These are phyloP conservation scores for Xestobium rufovillosum DNA, from an alignment of 2,888 invertebrate genomes.

Conservation along the genomic window DNA sequence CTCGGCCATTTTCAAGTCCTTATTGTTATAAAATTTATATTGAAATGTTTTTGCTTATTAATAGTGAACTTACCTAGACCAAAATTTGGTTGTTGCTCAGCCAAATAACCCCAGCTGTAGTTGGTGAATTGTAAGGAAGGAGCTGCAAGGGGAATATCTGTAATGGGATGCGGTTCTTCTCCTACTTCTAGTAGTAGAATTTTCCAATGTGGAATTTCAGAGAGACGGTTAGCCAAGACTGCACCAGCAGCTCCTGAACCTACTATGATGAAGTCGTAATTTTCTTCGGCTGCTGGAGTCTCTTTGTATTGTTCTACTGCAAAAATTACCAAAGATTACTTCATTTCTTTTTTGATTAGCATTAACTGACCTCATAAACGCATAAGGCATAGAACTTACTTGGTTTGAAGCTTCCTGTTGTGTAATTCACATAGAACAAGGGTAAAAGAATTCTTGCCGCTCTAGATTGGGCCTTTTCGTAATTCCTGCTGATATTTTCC, in stretches of 20 bases:
- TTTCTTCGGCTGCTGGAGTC: conserved; percentile 21
- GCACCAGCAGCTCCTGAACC: conserved; percentile 68
- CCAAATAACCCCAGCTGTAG: conserved; percentile 55
- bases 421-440: no score
- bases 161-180: conserved; percentile 44
- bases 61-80: conserved; percentile 47
- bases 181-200: conserved; percentile 63
- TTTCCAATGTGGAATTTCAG: conserved; percentile 54
- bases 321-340: no score
- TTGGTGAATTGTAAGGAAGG: conserved; percentile 49
- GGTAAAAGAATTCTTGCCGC: no score
- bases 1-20: neutral
- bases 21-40: neutral
- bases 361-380: no score
- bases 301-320: no score
- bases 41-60: conserved; percentile 1
- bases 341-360: no score
- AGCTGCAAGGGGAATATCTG: conserved; percentile 49
- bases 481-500: no score
- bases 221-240: conserved; percentile 60
- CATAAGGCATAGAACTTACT: no score
- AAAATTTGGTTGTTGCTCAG: conserved; percentile 49
- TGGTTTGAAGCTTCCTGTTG: no score
- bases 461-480: no score
- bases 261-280: conserved; percentile 59